Evolutionary conservation across 2,797 vertebrate genomes (phyloP).

Genomic region (Chelmon rostratus): DNA sequence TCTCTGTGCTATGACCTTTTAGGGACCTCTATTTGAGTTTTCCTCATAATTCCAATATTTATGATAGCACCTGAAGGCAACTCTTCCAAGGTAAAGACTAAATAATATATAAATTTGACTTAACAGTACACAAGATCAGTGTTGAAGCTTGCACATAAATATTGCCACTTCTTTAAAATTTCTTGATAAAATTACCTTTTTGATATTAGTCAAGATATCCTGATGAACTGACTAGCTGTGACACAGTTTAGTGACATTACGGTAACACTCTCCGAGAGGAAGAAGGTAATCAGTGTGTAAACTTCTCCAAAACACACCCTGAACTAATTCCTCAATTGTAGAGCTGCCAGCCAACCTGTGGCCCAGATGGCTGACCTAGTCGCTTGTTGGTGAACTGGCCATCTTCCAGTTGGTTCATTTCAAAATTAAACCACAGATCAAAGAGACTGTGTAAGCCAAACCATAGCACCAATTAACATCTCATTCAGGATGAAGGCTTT

Average conservation of each 20-base stretch:
- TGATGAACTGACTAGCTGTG: background rate
- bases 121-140: background rate
- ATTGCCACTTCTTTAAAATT: too few species aligned
- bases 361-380: conserved; percentile 1
- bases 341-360: background rate
- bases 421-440: conserved; percentile 11
- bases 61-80: background rate
- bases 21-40: too few species aligned
- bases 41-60: too few species aligned
- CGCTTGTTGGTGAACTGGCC: background rate
- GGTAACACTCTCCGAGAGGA: background rate
- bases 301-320: background rate
- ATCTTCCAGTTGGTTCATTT: conserved; percentile 9
- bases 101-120: background rate
- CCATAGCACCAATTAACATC: background rate
- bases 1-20: background rate
- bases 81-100: background rate
- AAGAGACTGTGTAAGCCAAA: background rate
- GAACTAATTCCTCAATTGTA: conserved; percentile 1
- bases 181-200: background rate
- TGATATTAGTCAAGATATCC: too few species aligned
- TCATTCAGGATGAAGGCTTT: background rate
- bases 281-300: background rate
- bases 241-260: background rate
- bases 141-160: too few species aligned